Evolutionary conservation across 2,888 invertebrate species (phyloP).

Genomic region (Ferdinandea cuprea): DNA sequence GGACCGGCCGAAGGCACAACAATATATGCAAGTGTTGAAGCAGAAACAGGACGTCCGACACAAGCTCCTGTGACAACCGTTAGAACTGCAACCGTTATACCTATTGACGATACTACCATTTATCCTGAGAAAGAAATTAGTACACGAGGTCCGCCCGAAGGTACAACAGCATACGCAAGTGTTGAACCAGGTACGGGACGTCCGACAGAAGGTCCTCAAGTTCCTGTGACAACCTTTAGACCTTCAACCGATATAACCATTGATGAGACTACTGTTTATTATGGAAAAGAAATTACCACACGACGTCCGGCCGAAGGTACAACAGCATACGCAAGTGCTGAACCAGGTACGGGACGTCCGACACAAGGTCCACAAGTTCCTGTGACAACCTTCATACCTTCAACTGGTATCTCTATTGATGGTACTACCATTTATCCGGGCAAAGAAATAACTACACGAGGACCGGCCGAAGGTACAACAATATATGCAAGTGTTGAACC

Average conservation of each 20-base stretch:
- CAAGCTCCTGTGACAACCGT: too few species aligned
- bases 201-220: neutral
- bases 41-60: too few species aligned
- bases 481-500: neutral
- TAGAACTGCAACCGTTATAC: neutral
- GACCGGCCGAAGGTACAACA: neutral
- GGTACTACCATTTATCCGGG: neutral
- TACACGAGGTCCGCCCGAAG: neutral
- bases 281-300: neutral
- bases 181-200: neutral
- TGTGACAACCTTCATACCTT: neutral
- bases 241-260: neutral
- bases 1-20: too few species aligned
- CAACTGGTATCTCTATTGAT: neutral
- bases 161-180: neutral
- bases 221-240: neutral
- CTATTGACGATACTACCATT: neutral
- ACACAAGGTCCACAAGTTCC: neutral
- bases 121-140: neutral
- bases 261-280: neutral
- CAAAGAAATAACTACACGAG: neutral
- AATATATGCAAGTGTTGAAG: too few species aligned
- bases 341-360: neutral
- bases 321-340: neutral
- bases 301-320: neutral